These are phyloP conservation scores for Onychomys torridus DNA, from an alignment of 2,797 vertebrate species.

Conservation along the genomic window DNA sequence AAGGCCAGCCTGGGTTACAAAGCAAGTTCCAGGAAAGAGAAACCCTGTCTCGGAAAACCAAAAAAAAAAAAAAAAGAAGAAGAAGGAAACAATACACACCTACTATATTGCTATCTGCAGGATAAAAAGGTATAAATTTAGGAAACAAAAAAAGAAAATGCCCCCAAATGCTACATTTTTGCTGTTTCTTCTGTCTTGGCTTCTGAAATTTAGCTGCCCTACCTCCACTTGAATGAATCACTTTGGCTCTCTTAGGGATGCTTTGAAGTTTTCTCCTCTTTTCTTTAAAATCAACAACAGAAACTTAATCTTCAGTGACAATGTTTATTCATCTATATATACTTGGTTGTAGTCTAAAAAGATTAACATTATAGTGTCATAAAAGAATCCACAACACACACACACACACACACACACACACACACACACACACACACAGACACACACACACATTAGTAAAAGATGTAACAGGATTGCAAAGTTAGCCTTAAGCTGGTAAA, in stretches of 20 bases:
- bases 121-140: conserved; percentile 17
- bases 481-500: conserved; percentile 32
- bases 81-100: conserved; percentile 36
- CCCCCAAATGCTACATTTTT: neutral
- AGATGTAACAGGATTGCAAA: conserved; percentile 36
- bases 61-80: too few relatives aligned
- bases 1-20: too few relatives aligned
- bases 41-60: too few relatives aligned
- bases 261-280: conserved; percentile 40
- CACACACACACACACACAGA: neutral
- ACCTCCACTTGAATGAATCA: conserved; percentile 50
- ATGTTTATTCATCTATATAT: conserved; percentile 50
- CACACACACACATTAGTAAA: conserved; percentile 18
- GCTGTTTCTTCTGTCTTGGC: conserved; percentile 20
- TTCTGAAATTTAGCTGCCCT: conserved; percentile 49
- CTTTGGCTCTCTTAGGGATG: conserved; percentile 4
- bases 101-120: conserved; percentile 14
- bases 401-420: neutral
- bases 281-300: conserved; percentile 60
- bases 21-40: too few relatives aligned
- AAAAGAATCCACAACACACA: neutral
- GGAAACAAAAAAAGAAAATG: conserved; percentile 40
- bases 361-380: conserved; percentile 43
- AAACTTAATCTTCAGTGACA: conserved; percentile 52
- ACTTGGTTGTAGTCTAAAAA: conserved; percentile 19